Percentiles rank a stretch among this genome's conserved stretches.
These are phyloP conservation scores for Volucella zonaria DNA, from an alignment of 2,888 invertebrate species.

Conservation along the genomic window DNA sequence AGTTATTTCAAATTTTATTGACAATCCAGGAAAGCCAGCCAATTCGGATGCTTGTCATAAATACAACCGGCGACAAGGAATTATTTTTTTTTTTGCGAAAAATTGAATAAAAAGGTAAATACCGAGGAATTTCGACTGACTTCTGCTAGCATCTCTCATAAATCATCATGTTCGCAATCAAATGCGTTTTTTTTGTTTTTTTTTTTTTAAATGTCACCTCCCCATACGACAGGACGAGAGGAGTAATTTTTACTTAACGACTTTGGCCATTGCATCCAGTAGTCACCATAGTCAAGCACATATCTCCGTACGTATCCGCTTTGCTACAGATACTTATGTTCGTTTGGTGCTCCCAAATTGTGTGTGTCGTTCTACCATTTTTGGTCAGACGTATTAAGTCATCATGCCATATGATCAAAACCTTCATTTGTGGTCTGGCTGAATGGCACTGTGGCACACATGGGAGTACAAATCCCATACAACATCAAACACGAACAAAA, in stretches of 20 bases:
- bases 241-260: slow-evolving; percentile 24
- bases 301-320: slow-evolving; percentile 10
- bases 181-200: slow-evolving; percentile 24
- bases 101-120: slow-evolving; percentile 60
- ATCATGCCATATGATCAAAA: slow-evolving; percentile 73
- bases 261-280: slow-evolving; percentile 45
- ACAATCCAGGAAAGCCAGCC: slow-evolving; percentile 40
- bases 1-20: slow-evolving; percentile 44
- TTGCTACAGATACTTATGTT: slow-evolving; percentile 27
- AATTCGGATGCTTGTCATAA: slow-evolving; percentile 44
- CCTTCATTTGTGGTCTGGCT: slow-evolving; percentile 67
- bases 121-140: slow-evolving; percentile 53
- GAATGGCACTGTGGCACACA: slow-evolving; percentile 21
- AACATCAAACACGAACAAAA: slow-evolving; percentile 4
- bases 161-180: slow-evolving; percentile 43
- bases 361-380: slow-evolving; percentile 73
- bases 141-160: slow-evolving; percentile 46
- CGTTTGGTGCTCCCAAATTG: slow-evolving; percentile 54
- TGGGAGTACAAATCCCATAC: slow-evolving; percentile 8
- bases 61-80: slow-evolving; percentile 30
- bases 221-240: not conserved
- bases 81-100: slow-evolving; percentile 31
- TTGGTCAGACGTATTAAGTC: slow-evolving; percentile 74
- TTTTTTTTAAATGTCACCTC: slow-evolving; percentile 12
- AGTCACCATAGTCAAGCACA: slow-evolving; percentile 10